Conservation (phyloP, 1,140 invertebrate species). For the Xylocopa sonorina region DNA sequence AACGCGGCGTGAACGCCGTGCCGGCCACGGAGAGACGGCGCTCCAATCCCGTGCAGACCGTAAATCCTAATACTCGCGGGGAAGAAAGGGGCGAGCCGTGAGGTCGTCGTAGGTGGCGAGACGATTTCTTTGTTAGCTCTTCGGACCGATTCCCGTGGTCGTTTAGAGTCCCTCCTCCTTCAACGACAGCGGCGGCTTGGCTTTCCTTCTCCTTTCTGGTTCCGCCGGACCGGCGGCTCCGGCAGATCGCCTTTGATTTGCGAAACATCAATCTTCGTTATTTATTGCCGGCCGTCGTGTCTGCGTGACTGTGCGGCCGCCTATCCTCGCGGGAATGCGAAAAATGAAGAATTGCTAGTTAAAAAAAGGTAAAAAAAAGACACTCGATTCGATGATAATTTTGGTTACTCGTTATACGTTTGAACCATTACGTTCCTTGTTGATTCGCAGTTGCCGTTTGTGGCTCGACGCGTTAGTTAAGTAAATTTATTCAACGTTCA, state of each 20-base stretch:
- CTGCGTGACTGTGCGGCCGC: conserved; percentile 47
- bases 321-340: conserved; percentile 49
- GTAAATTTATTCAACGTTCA: conserved; percentile 42
- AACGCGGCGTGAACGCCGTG: conserved; percentile 39
- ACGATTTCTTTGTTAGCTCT: conserved; percentile 60
- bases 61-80: conserved; percentile 59
- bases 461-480: conserved; percentile 15
- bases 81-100: conserved; percentile 8
- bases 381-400: conserved; percentile 28
- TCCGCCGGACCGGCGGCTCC: conserved; percentile 43
- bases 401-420: conserved; percentile 25
- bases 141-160: conserved; percentile 27
- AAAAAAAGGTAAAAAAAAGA: neutral
- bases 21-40: conserved; percentile 40
- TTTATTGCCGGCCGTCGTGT: conserved; percentile 59
- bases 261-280: conserved; percentile 70
- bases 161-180: conserved; percentile 39
- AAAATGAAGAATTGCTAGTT: conserved; percentile 25
- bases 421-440: conserved; percentile 7
- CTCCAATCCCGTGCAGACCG: conserved; percentile 42
- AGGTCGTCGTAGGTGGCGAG: conserved; percentile 63
- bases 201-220: conserved; percentile 29
- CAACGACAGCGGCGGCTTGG: conserved; percentile 5
- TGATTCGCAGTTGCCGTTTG: neutral
- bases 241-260: conserved; percentile 66